Evolutionary conservation across 2,888 invertebrate species (phyloP), one percentile per base, ranked within the genome.

Genomic region (Synanthedon formicaeformis): DNA sequence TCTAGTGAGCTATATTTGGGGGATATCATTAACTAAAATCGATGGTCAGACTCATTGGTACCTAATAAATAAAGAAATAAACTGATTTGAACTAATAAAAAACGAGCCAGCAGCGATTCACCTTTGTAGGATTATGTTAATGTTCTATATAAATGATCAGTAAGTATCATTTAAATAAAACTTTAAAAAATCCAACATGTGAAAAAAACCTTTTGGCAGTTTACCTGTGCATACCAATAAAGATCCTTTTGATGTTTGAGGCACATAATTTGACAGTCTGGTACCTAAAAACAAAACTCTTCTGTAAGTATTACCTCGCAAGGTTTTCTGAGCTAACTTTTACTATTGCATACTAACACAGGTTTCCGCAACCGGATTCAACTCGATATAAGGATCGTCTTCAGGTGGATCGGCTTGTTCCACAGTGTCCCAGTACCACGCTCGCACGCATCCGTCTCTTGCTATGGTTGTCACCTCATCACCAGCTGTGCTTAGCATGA

Each of bases 401-500:
- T 96, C 95, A 0, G 93, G 91, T 0, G 93, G 92, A 76, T 96
- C 94, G 0, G 96, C 94, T 57, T 93, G 91, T 61, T 96, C 96
- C n/a, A 97, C 94, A 0, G 93, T 93, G 62, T 96, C 95, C 89
- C 96, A 96, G 79, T 94, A 95, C 97, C 97, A 97, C 10, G 95
- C 91, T 5, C 92, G 89, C 12, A 95, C 89, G 73, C 91, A 93
- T 0, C 95, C 95, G 71, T 96, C 96, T 69, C 91, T 90, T 0
- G 93, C 90, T 64, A 81, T 72, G 0, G 87, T 87, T 1, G 80
- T 87, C 41, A 88, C 84, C 58, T 88, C 84, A 18, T 82, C 85
- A 6, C 81, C 81, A 1, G 76, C 82, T 4, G 69, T 65, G 60
- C 78, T 86, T n/a, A 85, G 60, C 84, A 86, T 82, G 54, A 87